Base-by-base conservation (phyloP, 2,888 invertebrate genomes). In the Athripsodes cinereus region DNA sequence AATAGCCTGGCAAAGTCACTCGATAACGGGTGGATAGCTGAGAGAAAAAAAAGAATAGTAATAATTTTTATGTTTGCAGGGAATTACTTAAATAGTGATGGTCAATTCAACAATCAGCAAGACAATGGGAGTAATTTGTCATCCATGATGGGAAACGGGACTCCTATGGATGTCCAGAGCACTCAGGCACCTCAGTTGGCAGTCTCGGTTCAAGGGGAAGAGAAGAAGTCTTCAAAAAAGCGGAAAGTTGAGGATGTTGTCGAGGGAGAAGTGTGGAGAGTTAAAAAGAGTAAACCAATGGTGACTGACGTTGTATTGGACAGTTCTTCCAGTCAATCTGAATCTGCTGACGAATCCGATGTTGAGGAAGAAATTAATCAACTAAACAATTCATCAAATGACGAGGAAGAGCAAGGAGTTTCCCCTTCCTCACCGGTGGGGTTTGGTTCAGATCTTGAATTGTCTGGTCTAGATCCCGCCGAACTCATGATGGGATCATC, bases 381-480 rank as follows among this genome's bases (percentile, higher is more conserved):
- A 52, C 77, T 76, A 64, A 76, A 59, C 21, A 57, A 75, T 53
- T 75, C 75, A 0, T 74, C 75, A 0, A 77, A 74, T 49, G 78
- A 78, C 1, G 78, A 78, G 1, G 76, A 74, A n/a, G 64, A 62
- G 57, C 75, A 74, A 0, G 68, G 71, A 2, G 75, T 71, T 60
- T 78, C 78, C 1, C 77, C 77, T 0, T 74, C 72, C 22, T 79
- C 79, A 1, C 77, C 77, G 65, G 78, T 79, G 67, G 83, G 82
- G 68, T 81, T 83, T 70, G 78, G 80, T 8, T 82, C 83, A 1
- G 84, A 84, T 65, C 66, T 85, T 55, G 86, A 86, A 64, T 72
- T 86, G 51, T 82, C 84, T 0, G 82, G 76, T 8, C 73, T 85
- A 66, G 86, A 86, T 65, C 76, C 83, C 0, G 73, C 79, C 0